phyloP scores from a whole-genome alignment of 2,113 vertebrate species.

The Ornithorhynchus anatinus region DNA sequence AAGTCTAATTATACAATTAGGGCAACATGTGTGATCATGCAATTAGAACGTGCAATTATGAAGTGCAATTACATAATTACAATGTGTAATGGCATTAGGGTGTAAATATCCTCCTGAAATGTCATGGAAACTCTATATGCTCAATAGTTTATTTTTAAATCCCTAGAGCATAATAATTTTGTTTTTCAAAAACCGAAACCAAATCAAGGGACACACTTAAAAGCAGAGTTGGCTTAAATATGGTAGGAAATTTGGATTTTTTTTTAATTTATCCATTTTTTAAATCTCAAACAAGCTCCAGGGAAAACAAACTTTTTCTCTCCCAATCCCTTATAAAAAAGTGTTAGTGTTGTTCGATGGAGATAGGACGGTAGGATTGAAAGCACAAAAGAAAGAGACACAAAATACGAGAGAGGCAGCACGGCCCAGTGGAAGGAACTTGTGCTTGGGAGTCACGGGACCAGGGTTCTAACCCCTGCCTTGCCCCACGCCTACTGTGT shows the following conservation, averaged over 20 bases:
- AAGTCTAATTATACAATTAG: conserved; percentile 73
- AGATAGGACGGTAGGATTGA: neutral
- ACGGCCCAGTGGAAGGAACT: too few species aligned
- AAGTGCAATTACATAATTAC: conserved; percentile 72
- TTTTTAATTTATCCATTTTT: neutral
- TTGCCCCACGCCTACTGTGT: too few species aligned
- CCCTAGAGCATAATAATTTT: conserved; percentile 4
- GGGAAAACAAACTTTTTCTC: neutral
- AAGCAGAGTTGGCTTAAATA: conserved; percentile 3
- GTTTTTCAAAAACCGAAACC: neutral
- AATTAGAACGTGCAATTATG: conserved; percentile 66
- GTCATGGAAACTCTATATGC: conserved; percentile 45
- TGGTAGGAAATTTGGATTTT: neutral
- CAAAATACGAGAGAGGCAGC: neutral
- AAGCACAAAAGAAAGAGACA: neutral
- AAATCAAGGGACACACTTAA: neutral
- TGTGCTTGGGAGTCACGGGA: too few species aligned
- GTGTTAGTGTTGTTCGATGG: neutral
- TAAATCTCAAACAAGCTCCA: conserved; percentile 9
- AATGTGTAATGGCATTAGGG: conserved; percentile 61
- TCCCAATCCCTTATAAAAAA: neutral
- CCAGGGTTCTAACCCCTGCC: too few species aligned
- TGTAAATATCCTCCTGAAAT: conserved; percentile 67
- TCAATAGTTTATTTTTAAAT: conserved; percentile 12
- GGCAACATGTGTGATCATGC: conserved; percentile 62